Conservation (phyloP, 2,113 vertebrate species). For the Oncorhynchus clarkii region DNA sequence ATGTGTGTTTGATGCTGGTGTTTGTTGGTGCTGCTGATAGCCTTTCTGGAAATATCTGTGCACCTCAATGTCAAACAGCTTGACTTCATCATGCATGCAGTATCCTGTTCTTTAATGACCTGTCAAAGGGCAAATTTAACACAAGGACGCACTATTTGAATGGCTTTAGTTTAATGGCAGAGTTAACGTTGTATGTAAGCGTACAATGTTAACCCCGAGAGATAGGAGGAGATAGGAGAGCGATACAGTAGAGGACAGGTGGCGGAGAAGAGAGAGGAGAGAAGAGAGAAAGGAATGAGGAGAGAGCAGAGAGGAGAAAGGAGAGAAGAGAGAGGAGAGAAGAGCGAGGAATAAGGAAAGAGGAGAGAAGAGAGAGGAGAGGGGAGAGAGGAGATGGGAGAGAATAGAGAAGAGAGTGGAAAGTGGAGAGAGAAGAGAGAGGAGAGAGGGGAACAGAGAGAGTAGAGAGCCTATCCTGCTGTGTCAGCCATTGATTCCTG, state of each 20-base stretch:
- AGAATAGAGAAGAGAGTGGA: not conserved
- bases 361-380: not conserved
- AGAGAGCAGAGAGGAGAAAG: too few species aligned
- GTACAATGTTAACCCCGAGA: too few species aligned
- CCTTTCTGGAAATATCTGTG: not conserved
- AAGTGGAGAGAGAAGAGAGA: not conserved
- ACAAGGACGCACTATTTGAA: too few species aligned
- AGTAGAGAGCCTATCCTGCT: not conserved
- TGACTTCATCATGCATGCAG: not conserved
- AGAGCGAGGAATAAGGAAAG: not conserved
- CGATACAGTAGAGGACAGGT: conserved; percentile 3
- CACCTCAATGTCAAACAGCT: not conserved
- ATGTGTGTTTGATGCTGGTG: not conserved
- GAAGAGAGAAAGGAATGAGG: not conserved
- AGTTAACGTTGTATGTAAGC: too few species aligned
- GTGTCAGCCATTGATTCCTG: conserved; percentile 12
- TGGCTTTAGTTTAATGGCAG: too few species aligned
- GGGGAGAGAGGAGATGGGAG: not conserved
- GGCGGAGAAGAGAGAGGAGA: not conserved
- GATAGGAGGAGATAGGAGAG: not conserved
- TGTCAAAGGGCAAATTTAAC: not conserved
- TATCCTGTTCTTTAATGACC: not conserved
- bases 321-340: too few species aligned
- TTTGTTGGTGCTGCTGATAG: not conserved
- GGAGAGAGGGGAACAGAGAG: not conserved